A percentile compares a stretch with the other conserved stretches of the same genome.
These are phyloP conservation scores for Zaprionus bogoriensis DNA, from an alignment of 2,888 invertebrate genomes.

Conservation along the genomic window DNA sequence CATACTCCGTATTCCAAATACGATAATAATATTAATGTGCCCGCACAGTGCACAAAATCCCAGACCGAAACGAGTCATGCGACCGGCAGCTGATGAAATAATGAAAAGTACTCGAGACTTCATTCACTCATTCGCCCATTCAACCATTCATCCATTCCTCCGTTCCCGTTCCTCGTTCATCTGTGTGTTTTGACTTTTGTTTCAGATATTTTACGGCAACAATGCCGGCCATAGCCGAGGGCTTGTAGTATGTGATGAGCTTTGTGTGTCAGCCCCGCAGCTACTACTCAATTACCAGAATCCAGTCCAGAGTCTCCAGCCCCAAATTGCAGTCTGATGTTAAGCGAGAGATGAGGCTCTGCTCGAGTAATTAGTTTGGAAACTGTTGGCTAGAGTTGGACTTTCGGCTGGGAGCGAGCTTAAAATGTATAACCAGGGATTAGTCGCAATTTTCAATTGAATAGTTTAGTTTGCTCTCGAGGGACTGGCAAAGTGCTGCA, in stretches of 20 bases:
- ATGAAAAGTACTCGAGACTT: conserved; percentile 10
- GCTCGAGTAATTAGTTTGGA: conserved; percentile 55
- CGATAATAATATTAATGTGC: conserved; percentile 1
- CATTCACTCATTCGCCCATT: neutral
- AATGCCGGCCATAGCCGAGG: conserved; percentile 6
- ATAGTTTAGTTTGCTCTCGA: conserved; percentile 19
- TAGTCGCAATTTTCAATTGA: conserved; percentile 39
- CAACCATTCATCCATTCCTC: neutral
- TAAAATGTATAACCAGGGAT: conserved; percentile 54
- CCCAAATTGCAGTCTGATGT: conserved; percentile 31
- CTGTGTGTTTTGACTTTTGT: conserved; percentile 24
- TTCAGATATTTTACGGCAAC: conserved; percentile 25
- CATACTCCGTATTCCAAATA: neutral
- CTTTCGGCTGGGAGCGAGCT: conserved; percentile 10
- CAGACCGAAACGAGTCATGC: neutral
- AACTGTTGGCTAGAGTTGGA: conserved; percentile 15
- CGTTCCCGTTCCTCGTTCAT: neutral
- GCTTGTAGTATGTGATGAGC: conserved; percentile 51
- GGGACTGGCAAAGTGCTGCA: conserved; percentile 6
- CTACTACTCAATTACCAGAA: conserved; percentile 34
- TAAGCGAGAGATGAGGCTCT: conserved; percentile 3
- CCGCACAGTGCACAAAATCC: neutral
- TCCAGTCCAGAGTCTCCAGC: conserved; percentile 23
- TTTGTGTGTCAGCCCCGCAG: conserved; percentile 14
- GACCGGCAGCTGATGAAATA: too few species aligned